Evolutionary conservation across 2,113 vertebrate species (phyloP), one percentile per base, ranked within the genome.

Genomic region (Rhinolophus ferrumequinum): DNA sequence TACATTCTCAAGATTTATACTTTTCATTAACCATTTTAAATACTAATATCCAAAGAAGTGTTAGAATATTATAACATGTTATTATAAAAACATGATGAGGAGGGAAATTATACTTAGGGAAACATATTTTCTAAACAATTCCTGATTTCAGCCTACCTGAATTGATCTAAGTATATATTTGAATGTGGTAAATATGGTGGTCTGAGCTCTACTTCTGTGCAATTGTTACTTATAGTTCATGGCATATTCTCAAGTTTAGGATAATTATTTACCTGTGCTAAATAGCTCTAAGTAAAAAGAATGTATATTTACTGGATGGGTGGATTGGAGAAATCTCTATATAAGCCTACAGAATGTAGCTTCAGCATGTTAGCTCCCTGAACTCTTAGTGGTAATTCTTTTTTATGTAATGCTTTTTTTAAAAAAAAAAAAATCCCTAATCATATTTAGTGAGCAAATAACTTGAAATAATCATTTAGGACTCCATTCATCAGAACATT

Each of bases 401-500:
- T 79, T 33, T 19, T n/a, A 47, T 76, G 28, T 50, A 94, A 77
- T 90, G 35, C 3, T 50, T n/a, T 41, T 41, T 28, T 60, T 26
- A 11, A 41, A 41, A 56, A 58, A 56, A 56, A 56, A 21, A 58
- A 62, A 28, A 88, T 70, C 28, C 22, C 70, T 96, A 85, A 80
- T 92, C 47, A 86, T 38, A 67, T 84, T 93, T 87, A 95, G 13
- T 84, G 60, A 94, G 47, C 35, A 94, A 91, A 95, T 64, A 95
- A 77, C 50, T 92, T 85, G 80, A 87, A 97, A 94, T 70, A 83
- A 70, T 90, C 79, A 80, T 44, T 93, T 93, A 96, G n/a, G 44
- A 41, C 5, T 93, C 54, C 81, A 73, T 88, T 93, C 30, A 88
- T 76, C 67, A 95, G 47, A 95, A 76, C 19, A 89, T 69, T 95